Evolutionary conservation across 2,113 vertebrate species (phyloP).

Genomic region (Dendrocopos noguchii): DNA sequence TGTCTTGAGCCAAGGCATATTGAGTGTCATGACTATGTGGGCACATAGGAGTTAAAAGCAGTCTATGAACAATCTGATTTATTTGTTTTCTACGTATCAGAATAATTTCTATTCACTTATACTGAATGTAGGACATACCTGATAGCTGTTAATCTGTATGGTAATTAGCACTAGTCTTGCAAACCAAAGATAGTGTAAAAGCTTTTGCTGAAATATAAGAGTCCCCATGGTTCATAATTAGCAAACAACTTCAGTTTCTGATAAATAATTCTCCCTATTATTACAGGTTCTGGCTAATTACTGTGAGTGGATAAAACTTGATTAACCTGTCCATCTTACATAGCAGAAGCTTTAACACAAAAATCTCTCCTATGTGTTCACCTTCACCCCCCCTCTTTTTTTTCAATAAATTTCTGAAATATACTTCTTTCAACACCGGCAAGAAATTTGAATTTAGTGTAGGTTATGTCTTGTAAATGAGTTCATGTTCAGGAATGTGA

Average conservation of each 20-base stretch:
- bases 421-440: neutral
- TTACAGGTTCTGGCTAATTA: slow-evolving; percentile 51
- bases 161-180: slow-evolving; percentile 67
- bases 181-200: slow-evolving; percentile 66
- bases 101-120: slow-evolving; percentile 66
- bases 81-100: slow-evolving; percentile 60
- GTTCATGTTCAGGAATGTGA: neutral
- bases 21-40: neutral
- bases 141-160: slow-evolving; percentile 61
- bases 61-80: neutral
- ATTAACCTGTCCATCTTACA: neutral
- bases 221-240: slow-evolving; percentile 58
- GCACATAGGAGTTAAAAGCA: slow-evolving; percentile 28
- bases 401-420: neutral
- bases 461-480: neutral
- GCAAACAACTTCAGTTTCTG: slow-evolving; percentile 42
- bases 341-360: neutral
- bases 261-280: slow-evolving; percentile 56
- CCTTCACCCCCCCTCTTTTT: fast-evolving
- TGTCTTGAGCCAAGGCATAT: neutral
- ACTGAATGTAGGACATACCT: slow-evolving; percentile 47
- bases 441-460: neutral
- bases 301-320: slow-evolving; percentile 26
- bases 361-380: neutral
- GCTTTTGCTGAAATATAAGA: slow-evolving; percentile 51